These are phyloP conservation scores for Cartodere bifasciata DNA, from an alignment of 2,888 invertebrate genomes.

Conservation along the genomic window DNA sequence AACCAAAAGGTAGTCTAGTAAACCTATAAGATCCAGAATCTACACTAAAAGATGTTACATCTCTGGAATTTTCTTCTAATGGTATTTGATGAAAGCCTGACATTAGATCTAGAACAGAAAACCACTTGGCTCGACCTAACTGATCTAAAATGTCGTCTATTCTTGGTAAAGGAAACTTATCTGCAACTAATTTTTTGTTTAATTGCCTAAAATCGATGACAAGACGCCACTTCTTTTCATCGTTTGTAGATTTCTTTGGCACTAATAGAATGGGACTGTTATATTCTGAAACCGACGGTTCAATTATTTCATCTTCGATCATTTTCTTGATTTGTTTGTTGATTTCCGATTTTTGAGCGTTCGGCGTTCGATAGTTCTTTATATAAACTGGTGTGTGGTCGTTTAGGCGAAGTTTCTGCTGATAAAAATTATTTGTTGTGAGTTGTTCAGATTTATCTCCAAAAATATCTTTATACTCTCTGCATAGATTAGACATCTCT, in stretches of 20 bases:
- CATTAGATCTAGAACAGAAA: slow-evolving; percentile 7
- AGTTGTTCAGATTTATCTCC: too few relatives aligned
- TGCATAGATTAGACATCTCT: too few relatives aligned
- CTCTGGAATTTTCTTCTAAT: slow-evolving; percentile 1
- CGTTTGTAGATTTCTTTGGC: slow-evolving; percentile 6
- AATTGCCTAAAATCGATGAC: slow-evolving; percentile 11
- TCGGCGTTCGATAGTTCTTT: too few relatives aligned
- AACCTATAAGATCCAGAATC: slow-evolving; percentile 15
- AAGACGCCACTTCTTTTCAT: too few relatives aligned
- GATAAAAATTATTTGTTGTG: too few relatives aligned
- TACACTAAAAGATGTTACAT: slow-evolving; percentile 15
- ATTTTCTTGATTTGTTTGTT: slow-evolving; percentile 4
- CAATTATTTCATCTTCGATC: slow-evolving; percentile 4
- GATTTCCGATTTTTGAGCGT: too few relatives aligned
- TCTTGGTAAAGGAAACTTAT: background rate
- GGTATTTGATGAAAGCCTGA: slow-evolving; percentile 7
- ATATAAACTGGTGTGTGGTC: too few relatives aligned
- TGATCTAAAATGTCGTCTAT: slow-evolving; percentile 1
- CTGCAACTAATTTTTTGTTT: background rate
- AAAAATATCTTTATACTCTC: too few relatives aligned
- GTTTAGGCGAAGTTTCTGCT: too few relatives aligned
- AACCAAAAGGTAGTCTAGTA: slow-evolving; percentile 16
- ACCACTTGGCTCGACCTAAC: slow-evolving; percentile 11
- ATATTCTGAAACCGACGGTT: slow-evolving; percentile 6
- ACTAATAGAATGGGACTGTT: slow-evolving; percentile 3